A percentile compares a stretch with the other conserved stretches of the same genome.
phyloP scores from a whole-genome alignment of 2,888 invertebrate species.

The Brachycybe producta region DNA sequence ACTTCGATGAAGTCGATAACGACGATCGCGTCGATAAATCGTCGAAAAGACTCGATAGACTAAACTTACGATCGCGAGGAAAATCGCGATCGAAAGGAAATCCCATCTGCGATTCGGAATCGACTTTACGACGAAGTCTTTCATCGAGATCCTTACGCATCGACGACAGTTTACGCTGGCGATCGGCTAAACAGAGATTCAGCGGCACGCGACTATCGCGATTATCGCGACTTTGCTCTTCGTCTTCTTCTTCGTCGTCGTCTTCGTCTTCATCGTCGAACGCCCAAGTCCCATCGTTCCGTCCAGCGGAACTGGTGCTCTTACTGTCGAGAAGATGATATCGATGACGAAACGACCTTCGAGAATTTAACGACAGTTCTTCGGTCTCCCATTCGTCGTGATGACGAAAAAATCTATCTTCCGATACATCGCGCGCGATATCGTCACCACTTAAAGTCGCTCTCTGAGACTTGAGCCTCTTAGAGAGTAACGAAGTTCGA shows the following conservation, averaged over 20 bases:
- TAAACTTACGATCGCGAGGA: background rate
- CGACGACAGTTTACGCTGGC: conserved; percentile 16
- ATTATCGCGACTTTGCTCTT: conserved; percentile 26
- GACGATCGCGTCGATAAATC: background rate
- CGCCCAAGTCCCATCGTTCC: background rate
- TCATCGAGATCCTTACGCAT: conserved; percentile 8
- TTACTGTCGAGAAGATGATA: too few species aligned
- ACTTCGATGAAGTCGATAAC: background rate
- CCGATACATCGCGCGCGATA: background rate
- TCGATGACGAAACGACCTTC: background rate
- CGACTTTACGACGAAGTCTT: background rate
- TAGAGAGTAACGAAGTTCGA: background rate
- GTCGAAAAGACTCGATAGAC: background rate
- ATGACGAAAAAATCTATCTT: background rate
- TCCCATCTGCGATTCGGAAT: background rate
- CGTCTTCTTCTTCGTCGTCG: conserved; percentile 32
- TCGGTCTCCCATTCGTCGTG: background rate
- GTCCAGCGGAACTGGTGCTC: conserved; percentile 2
- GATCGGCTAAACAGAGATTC: conserved; percentile 66
- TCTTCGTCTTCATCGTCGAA: conserved; percentile 20
- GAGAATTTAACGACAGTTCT: background rate
- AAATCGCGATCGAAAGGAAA: background rate
- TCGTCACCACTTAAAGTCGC: too few species aligned
- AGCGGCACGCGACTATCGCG: conserved; percentile 60
- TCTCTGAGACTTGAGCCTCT: conserved; percentile 4